Evolutionary conservation across 2,797 vertebrate genomes (phyloP).

Genomic region (Rhadinocentrus ornatus): DNA sequence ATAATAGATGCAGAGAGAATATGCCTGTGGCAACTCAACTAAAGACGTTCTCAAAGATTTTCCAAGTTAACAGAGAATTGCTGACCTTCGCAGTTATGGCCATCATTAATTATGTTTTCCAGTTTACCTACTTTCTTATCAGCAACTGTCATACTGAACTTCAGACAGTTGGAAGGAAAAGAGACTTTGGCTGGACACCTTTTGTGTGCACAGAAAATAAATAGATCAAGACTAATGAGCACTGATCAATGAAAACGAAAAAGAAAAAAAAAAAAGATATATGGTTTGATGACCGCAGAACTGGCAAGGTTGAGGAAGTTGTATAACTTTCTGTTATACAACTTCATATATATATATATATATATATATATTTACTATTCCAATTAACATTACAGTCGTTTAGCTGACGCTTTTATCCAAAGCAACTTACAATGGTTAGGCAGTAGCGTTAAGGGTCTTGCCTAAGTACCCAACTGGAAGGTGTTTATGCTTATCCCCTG

Average conservation of each 20-base stretch:
- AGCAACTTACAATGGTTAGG: too few relatives aligned
- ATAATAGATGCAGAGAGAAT: not conserved
- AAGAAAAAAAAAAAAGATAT: constrained; percentile 73
- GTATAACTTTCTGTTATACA: constrained; percentile 66
- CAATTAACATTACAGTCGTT: too few relatives aligned
- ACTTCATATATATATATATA: too few relatives aligned
- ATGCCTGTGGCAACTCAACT: not conserved
- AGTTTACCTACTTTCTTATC: constrained; percentile 35
- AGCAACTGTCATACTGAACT: constrained; percentile 16
- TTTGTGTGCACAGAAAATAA: constrained; percentile 58
- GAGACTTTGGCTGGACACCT: constrained; percentile 64
- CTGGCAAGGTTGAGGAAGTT: constrained; percentile 67
- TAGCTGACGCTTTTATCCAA: too few relatives aligned
- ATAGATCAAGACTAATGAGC: constrained; percentile 81
- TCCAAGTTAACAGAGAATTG: too few relatives aligned
- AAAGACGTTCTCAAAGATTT: not conserved
- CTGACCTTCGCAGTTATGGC: not conserved
- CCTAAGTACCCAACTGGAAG: too few relatives aligned
- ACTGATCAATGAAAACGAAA: constrained; percentile 73
- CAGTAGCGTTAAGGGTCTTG: too few relatives aligned
- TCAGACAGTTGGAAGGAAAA: constrained; percentile 26
- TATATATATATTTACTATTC: constrained; percentile 61
- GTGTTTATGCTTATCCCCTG: too few relatives aligned
- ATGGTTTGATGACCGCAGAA: constrained; percentile 69
- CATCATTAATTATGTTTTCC: constrained; percentile 54